Base-by-base conservation (phyloP, 2,113 vertebrate species). In the Misgurnus mizolepis region DNA sequence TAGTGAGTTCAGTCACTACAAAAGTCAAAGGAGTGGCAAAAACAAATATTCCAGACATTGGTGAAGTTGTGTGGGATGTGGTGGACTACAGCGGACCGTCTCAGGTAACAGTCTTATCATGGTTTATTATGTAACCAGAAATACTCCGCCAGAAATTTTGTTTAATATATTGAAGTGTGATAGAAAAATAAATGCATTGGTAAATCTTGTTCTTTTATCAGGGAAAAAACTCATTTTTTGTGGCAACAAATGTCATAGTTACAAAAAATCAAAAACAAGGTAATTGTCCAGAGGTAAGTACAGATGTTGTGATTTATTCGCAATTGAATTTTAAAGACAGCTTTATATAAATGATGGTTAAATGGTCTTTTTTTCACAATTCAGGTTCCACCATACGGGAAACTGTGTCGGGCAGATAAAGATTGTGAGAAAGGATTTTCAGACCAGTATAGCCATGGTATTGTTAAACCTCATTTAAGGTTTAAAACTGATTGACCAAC, bases 381-480 rank as follows among this genome's bases (percentile, higher is more conserved):
- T 17, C 85, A 93, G 92, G 80, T 77, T 53, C 88, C 84, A 0
- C 22, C 6, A 0, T 68, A 79, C 9, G 90, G 88, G 81, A 85
- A 89, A 0, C 5, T 81, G 73, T 96, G 96, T 77, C 81, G 14
- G 15, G 87, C 88, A 2, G 89, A 95, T 73, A 53, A 6, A 10
- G 86, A 88, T 45, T 97, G 95, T 82, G 80, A 76, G 80, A 88
- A 87, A 81, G 94, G 93, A 34, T 69, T 80, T 53, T 87, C 82
- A 88, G 80, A 92, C 65, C 86, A 92, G 0, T 88, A 85, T 60
- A 95, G 92, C 82, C 93, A 94, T 34, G 95, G 95, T 97, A 93
- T 0, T 41, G 61, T 71, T 39, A 60, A 41, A 11, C 14, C 10
- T 69, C 27, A 34, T 34, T 34, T 34, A 34, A 2, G 27, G 27